Percentiles rank a stretch among this genome's conserved stretches.
Evolutionary conservation across 2,888 invertebrate species (phyloP).

Genomic region (Drosophila niveifrons): DNA sequence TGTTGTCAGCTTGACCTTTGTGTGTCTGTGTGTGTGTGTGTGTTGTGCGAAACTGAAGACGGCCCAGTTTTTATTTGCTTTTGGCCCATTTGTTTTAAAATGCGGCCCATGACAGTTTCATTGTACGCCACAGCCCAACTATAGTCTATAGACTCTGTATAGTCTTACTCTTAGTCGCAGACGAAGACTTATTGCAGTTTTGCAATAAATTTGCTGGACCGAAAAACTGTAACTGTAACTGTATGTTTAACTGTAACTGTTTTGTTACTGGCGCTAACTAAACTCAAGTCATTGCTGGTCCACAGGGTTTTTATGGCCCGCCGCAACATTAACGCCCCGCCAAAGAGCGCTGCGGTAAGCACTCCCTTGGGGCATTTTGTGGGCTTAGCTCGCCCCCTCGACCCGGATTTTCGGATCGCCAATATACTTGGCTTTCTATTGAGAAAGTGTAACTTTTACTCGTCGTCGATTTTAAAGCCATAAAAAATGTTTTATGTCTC

Average conservation of each 20-base stretch:
- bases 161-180: background rate
- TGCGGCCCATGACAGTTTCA: slow-evolving; percentile 70
- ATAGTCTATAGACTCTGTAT: background rate
- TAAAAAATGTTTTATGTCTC: slow-evolving; percentile 80
- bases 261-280: slow-evolving; percentile 39
- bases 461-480: slow-evolving; percentile 75
- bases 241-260: slow-evolving; percentile 37
- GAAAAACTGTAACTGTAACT: slow-evolving; percentile 50
- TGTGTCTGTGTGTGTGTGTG: slow-evolving; percentile 24
- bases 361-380: slow-evolving; percentile 60
- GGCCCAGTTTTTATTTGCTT: slow-evolving; percentile 74
- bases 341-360: slow-evolving; percentile 51
- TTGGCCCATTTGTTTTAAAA: slow-evolving; percentile 68
- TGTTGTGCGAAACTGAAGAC: slow-evolving; percentile 56
- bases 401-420: background rate
- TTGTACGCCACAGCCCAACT: slow-evolving; percentile 27
- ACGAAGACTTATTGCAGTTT: slow-evolving; percentile 71
- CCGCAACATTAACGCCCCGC: slow-evolving; percentile 50
- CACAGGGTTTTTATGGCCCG: slow-evolving; percentile 71
- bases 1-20: slow-evolving; percentile 57
- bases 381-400: slow-evolving; percentile 14
- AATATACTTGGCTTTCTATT: slow-evolving; percentile 64
- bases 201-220: slow-evolving; percentile 66
- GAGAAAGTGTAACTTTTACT: slow-evolving; percentile 80
- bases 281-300: slow-evolving; percentile 43